Evolutionary conservation across 1,140 invertebrate genomes (phyloP).

Genomic region (Macrobrachium nipponense): DNA sequence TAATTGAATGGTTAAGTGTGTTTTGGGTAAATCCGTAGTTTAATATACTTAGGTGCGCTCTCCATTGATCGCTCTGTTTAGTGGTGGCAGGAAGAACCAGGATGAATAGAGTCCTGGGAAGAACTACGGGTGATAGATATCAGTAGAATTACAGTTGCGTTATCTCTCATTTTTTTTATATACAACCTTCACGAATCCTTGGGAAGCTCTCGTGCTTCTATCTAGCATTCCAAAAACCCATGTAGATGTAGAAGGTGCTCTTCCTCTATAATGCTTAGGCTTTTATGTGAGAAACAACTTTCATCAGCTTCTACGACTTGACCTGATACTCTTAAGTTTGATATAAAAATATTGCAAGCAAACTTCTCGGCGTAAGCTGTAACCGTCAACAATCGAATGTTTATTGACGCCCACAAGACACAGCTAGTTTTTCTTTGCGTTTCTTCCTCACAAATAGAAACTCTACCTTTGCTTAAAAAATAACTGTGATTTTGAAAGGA

Average conservation of each 20-base stretch:
- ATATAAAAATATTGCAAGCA: too few species aligned
- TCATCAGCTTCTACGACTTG: slow-evolving; percentile 4
- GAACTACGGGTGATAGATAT: too few species aligned
- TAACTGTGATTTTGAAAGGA: too few species aligned
- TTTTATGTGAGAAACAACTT: slow-evolving; percentile 25
- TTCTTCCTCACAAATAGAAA: too few species aligned
- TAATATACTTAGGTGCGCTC: neutral
- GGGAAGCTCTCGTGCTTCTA: neutral
- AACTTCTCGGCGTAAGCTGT: too few species aligned
- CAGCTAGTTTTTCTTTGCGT: too few species aligned
- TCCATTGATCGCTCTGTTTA: slow-evolving; percentile 13
- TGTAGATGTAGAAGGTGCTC: slow-evolving; percentile 1
- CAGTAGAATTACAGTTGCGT: neutral
- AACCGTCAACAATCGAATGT: too few species aligned
- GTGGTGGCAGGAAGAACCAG: neutral
- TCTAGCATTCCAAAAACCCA: slow-evolving; percentile 12
- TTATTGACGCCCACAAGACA: too few species aligned
- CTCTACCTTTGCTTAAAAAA: too few species aligned
- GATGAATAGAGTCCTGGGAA: too few species aligned
- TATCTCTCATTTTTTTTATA: neutral
- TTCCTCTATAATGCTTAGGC: slow-evolving; percentile 20
- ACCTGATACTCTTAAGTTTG: too few species aligned
- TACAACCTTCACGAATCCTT: neutral
- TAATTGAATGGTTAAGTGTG: slow-evolving; percentile 7
- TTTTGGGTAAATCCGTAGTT: neutral